Evolutionary conservation across 2,113 vertebrate species (phyloP).

Genomic region (Dermatemys mawii): DNA sequence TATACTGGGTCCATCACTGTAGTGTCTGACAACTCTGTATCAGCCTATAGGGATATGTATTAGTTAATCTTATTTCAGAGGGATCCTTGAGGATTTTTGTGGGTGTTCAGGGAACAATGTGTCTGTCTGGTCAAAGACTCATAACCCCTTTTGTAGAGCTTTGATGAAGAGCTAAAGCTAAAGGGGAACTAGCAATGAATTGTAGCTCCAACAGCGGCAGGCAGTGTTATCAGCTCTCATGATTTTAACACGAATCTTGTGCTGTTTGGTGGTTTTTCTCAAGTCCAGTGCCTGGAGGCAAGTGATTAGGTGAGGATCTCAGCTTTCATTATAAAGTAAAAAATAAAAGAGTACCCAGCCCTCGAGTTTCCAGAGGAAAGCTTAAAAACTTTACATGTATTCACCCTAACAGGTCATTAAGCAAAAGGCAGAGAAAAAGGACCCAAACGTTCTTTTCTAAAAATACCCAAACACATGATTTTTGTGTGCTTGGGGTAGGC

Average conservation of each 20-base stretch:
- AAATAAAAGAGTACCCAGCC: not conserved
- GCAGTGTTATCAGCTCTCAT: not conserved
- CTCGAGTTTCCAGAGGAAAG: not conserved
- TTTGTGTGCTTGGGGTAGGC: not conserved
- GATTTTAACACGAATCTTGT: not conserved
- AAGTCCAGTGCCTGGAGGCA: not conserved
- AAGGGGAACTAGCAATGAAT: not conserved
- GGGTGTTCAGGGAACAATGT: not conserved
- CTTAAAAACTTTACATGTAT: not conserved
- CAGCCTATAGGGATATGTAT: not conserved
- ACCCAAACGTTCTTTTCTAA: not conserved
- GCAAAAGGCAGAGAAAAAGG: not conserved
- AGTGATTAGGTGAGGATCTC: not conserved
- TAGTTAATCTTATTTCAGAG: not conserved
- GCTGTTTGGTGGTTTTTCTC: slow-evolving; percentile 11
- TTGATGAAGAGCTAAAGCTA: rapidly evolving
- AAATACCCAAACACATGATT: not conserved
- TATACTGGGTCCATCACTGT: not conserved
- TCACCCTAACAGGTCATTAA: rapidly evolving
- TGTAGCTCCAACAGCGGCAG: rapidly evolving
- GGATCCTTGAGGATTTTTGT: not conserved
- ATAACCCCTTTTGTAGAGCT: not conserved
- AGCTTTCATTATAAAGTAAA: not conserved
- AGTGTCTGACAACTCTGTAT: not conserved
- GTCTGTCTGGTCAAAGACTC: not conserved